phyloP scores from a whole-genome alignment of 2,113 vertebrate genomes.

The Dissostichus mawsoni region DNA sequence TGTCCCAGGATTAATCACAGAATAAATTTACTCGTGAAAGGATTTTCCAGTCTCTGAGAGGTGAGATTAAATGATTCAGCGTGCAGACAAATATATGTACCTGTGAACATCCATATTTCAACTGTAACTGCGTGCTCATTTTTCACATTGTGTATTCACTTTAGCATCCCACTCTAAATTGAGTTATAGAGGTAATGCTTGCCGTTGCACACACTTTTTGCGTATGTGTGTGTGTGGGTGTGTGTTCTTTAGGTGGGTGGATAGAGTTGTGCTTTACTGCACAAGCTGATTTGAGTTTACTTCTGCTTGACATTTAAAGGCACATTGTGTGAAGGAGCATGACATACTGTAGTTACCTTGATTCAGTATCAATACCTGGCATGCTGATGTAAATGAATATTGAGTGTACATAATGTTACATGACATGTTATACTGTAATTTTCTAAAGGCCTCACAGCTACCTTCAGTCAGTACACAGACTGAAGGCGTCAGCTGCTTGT shows the following conservation, averaged over 20 bases:
- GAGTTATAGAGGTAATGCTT: conserved; percentile 73
- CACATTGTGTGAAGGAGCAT: conserved; percentile 25
- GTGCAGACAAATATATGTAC: conserved; percentile 77
- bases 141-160: conserved; percentile 79
- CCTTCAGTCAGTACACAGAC: conserved; percentile 20
- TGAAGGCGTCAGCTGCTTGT: conserved; percentile 52
- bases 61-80: conserved; percentile 80
- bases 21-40: conserved; percentile 73
- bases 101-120: conserved; percentile 79
- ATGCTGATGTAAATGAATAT: conserved; percentile 57
- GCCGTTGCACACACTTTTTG: conserved; percentile 32
- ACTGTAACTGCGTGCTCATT: conserved; percentile 71
- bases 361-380: conserved; percentile 43
- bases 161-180: conserved; percentile 72
- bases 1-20: conserved; percentile 73
- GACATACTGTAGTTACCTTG: conserved; percentile 43
- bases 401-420: conserved; percentile 49
- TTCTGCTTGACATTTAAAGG: conserved; percentile 47
- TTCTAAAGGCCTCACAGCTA: conserved; percentile 27
- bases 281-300: conserved; percentile 54
- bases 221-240: conserved; percentile 27
- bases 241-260: conserved; percentile 34
- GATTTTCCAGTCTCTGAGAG: conserved; percentile 64
- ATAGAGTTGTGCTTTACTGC: conserved; percentile 31
- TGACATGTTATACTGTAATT: conserved; percentile 39